Conservation (phyloP, 2,113 vertebrate genomes). For the Podilymbus podiceps region DNA sequence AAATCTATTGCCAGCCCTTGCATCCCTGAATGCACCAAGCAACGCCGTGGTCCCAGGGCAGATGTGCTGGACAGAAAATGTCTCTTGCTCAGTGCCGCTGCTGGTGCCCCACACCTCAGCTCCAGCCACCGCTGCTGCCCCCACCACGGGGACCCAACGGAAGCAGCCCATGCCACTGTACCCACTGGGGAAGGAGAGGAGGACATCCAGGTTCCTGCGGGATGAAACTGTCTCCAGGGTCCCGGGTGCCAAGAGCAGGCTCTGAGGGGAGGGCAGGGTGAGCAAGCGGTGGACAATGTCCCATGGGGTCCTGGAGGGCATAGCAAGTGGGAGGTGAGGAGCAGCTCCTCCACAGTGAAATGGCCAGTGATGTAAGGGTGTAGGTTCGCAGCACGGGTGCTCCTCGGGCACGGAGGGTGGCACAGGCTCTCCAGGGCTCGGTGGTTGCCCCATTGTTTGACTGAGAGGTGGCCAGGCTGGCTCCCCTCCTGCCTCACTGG, state of each 20-base stretch:
- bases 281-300: not conserved
- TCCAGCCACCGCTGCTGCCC: not conserved
- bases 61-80: not conserved
- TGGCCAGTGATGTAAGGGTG: not conserved
- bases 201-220: not conserved
- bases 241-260: not conserved
- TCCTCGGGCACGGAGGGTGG: not conserved
- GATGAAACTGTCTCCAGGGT: not conserved
- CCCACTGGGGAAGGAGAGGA: not conserved
- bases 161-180: not conserved
- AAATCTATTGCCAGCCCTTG: not conserved
- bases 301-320: not conserved
- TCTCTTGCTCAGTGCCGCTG: not conserved
- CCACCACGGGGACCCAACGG: not conserved
- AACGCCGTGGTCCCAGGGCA: not conserved
- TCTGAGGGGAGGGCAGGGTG: not conserved
- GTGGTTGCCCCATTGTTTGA: too few relatives aligned
- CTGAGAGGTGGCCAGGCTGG: too few relatives aligned
- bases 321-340: not conserved
- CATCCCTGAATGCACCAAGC: not conserved
- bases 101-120: not conserved
- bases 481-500: too few relatives aligned
- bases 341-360: not conserved
- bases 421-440: not conserved
- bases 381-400: not conserved